Evolutionary conservation across 2,888 invertebrate genomes (phyloP), one percentile per base, ranked within the genome.

Genomic region (Parthenolecanium corni): DNA sequence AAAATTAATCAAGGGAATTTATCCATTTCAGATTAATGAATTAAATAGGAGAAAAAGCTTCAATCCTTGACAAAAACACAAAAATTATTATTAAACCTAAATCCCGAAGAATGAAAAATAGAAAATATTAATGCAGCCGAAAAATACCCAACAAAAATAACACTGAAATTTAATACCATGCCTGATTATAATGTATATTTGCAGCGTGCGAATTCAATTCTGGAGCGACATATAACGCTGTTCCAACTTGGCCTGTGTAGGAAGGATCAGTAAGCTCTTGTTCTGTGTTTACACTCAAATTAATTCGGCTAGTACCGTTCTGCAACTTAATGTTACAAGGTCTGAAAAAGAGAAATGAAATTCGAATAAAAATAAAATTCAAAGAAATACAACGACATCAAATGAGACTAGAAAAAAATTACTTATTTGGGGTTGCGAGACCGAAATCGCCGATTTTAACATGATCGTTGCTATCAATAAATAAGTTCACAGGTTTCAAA

Each of bases 401-500:
- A 42, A 31, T 9, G 44, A 42, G 14, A 42, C 18, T 16, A 42
- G 14, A 42, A 3, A 24, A 42, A 6, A 49, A 23, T 52, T 24
- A 63, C 63, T 63, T 70, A 21, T 81, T 84, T 0, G 87, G 89
- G 0, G 93, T 95, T 0, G 97, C 96, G 2, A 97, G 78, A 14
- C 97, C 97, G 74, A 97, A 97, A 75, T 97, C 97, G 12, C 96
- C 97, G 67, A 97, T 97, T 78, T 97, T 97, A 1, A 92, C 93
- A 72, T 92, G 91, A 75, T 95, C 94, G 68, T 89, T 86, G 1
- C 84, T 86, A 72, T 95, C 95, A 72, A 98, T 79, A 74, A 97
- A 96, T 71, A 97, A 92, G 72, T 97, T 97, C 0, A 87, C 92
- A 0, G 89, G 89, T 71, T 89, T 90, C 67, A 89, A 72, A 70